phyloP scores from a whole-genome alignment of 1,140 invertebrate species.

The Lethocerus indicus region DNA sequence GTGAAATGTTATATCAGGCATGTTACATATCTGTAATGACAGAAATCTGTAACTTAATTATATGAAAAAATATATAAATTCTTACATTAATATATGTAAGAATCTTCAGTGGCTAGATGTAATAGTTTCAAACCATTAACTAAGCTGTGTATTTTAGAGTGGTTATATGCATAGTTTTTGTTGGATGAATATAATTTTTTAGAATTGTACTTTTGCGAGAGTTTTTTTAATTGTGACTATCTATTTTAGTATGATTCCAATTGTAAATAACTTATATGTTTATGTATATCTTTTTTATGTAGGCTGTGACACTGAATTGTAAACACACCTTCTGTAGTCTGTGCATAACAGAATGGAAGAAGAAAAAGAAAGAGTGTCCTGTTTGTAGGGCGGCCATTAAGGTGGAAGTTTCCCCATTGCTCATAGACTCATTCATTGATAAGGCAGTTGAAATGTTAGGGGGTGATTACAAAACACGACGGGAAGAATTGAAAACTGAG shows the following conservation, averaged over 20 bases:
- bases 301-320: conserved; percentile 53
- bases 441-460: conserved; percentile 11
- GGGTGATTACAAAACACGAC: conserved; percentile 1
- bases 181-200: not conserved
- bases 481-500: conserved; percentile 11
- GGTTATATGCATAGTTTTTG: not conserved
- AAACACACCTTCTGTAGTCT: conserved; percentile 59
- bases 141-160: not conserved
- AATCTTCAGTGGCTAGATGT: no score
- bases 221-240: not conserved
- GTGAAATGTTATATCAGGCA: conserved; percentile 32
- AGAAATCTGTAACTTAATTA: not conserved
- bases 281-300: conserved; percentile 14
- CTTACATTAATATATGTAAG: not conserved
- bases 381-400: conserved; percentile 38
- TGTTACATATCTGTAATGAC: not conserved
- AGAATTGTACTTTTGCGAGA: not conserved
- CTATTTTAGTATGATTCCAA: not conserved
- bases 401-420: conserved; percentile 22
- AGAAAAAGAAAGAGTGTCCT: conserved; percentile 53
- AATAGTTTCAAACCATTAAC: not conserved
- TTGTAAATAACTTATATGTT: not conserved
- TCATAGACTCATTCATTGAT: conserved; percentile 15
- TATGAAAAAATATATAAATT: conserved; percentile 1
- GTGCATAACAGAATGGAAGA: conserved; percentile 56